phyloP scores from a whole-genome alignment of 1,140 invertebrate species.

The Drosophila azteca region DNA sequence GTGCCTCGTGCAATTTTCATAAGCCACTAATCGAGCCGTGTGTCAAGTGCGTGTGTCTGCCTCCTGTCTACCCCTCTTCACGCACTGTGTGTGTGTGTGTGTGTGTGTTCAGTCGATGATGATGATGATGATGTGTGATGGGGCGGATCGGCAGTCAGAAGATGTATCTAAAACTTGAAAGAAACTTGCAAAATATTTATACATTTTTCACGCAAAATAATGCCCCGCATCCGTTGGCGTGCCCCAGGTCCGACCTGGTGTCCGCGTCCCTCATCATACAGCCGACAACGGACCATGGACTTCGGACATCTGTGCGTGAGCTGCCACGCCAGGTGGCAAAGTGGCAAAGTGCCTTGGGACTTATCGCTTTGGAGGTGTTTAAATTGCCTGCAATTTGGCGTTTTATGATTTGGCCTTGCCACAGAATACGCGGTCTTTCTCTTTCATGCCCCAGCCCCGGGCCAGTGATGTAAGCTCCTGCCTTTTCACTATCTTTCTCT shows the following conservation, averaged over 20 bases:
- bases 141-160: slow-evolving; percentile 1
- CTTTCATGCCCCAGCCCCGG: not conserved
- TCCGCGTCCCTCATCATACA: slow-evolving; percentile 1
- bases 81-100: too few relatives aligned
- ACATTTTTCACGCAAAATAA: slow-evolving; percentile 51
- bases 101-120: not conserved
- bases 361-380: slow-evolving; percentile 37
- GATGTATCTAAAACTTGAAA: slow-evolving; percentile 13
- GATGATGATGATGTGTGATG: slow-evolving; percentile 21
- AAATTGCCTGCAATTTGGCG: slow-evolving; percentile 36
- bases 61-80: too few relatives aligned
- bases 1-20: slow-evolving; percentile 63
- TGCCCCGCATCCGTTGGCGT: slow-evolving; percentile 41
- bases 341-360: slow-evolving; percentile 13
- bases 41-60: slow-evolving; percentile 63
- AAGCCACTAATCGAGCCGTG: slow-evolving; percentile 56
- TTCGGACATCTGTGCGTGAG: slow-evolving; percentile 26
- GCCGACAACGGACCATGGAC: not conserved
- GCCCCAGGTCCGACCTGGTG: not conserved
- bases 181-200: slow-evolving; percentile 46
- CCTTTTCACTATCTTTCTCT: slow-evolving; percentile 18
- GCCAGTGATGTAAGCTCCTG: slow-evolving; percentile 5
- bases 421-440: slow-evolving; percentile 10
- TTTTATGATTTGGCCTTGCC: slow-evolving; percentile 29
- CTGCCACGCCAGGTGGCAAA: slow-evolving; percentile 23